Percentiles rank a stretch among this genome's conserved stretches.
Evolutionary conservation across 2,888 invertebrate species (phyloP).

Genomic region (Xiphydria camelus): DNA sequence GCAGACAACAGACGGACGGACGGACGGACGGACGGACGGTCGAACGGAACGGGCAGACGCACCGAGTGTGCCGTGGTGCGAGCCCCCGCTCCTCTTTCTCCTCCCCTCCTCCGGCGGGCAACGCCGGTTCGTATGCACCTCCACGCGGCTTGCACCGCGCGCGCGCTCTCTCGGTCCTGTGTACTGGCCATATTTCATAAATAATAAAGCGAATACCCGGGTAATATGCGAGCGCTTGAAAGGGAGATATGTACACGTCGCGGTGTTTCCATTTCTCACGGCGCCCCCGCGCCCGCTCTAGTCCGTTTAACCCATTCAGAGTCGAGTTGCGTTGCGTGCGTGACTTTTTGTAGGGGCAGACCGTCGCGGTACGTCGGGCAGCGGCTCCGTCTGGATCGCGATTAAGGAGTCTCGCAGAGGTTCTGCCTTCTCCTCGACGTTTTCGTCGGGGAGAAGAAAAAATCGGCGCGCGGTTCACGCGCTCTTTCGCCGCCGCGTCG

Average conservation of each 20-base stretch:
- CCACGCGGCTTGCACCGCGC: constrained; percentile 1
- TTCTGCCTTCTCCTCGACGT: no score
- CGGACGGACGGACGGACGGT: constrained; percentile 9
- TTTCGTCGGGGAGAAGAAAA: no score
- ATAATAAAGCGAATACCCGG: constrained; percentile 28
- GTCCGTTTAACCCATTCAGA: constrained; percentile 22
- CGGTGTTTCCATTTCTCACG: constrained; percentile 29
- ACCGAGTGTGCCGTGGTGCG: constrained; percentile 11
- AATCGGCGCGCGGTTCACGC: no score
- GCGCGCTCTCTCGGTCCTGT: constrained; percentile 5
- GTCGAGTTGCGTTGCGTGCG: constrained; percentile 18
- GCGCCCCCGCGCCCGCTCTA: constrained; percentile 12
- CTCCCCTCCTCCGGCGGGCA: no score
- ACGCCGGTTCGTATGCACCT: no score
- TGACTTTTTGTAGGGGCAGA: constrained; percentile 23
- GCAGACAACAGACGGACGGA: constrained; percentile 17
- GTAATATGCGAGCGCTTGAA: constrained; percentile 18
- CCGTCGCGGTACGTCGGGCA: no score
- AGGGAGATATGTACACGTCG: constrained; percentile 7
- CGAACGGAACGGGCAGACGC: constrained; percentile 8
- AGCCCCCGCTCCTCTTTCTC: constrained; percentile 7
- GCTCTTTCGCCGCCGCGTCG: no score
- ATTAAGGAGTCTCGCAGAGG: no score
- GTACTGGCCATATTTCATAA: constrained; percentile 24
- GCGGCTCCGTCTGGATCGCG: no score